Conservation (phyloP, 1,140 invertebrate species). For the Oscheius sp. region DNA sequence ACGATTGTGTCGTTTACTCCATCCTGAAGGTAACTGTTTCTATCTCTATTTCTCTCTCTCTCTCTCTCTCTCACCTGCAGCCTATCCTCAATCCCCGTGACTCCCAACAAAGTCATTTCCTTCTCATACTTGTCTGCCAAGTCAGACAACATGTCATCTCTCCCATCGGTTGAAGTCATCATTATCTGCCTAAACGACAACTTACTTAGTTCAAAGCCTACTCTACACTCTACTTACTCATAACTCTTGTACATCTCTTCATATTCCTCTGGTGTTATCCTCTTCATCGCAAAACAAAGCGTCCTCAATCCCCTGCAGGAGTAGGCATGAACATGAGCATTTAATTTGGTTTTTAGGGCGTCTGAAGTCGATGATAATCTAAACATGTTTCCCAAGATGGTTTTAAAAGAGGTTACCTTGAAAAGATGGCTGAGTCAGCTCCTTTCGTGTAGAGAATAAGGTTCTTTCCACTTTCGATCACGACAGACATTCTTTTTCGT, state of each 20-base stretch:
- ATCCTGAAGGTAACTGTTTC: constrained; percentile 15
- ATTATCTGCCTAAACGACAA: constrained; percentile 76
- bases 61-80: constrained; percentile 11
- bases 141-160: constrained; percentile 71
- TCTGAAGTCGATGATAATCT: constrained; percentile 2
- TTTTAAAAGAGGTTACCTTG: background rate
- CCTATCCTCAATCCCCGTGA: constrained; percentile 44
- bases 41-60: background rate
- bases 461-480: constrained; percentile 73
- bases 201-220: too few relatives aligned
- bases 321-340: constrained; percentile 83
- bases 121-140: constrained; percentile 8
- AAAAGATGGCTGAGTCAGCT: constrained; percentile 70
- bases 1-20: constrained; percentile 78
- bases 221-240: constrained; percentile 17
- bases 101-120: constrained; percentile 64
- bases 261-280: constrained; percentile 71
- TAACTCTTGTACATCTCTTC: constrained; percentile 12
- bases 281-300: constrained; percentile 78
- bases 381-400: constrained; percentile 59
- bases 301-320: constrained; percentile 71
- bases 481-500: constrained; percentile 91
- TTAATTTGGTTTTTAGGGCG: background rate
- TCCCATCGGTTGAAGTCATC: constrained; percentile 78
- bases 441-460: constrained; percentile 77